phyloP scores from a whole-genome alignment of 2,797 vertebrate species.

The Serranus cabrilla region DNA sequence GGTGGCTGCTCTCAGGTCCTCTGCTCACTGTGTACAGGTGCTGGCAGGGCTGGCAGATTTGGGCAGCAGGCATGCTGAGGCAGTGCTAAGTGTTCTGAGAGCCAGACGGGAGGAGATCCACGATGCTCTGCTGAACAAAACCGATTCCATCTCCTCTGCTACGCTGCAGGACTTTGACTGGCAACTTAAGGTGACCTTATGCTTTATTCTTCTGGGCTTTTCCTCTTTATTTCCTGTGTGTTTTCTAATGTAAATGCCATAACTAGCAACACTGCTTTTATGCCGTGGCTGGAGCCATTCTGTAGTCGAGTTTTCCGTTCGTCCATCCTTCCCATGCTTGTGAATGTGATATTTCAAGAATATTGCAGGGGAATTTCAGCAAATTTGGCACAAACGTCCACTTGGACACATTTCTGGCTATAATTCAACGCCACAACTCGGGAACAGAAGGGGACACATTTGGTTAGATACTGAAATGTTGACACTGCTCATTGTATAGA shows the following conservation, averaged over 20 bases:
- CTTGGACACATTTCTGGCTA: too few species aligned
- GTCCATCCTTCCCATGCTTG: too few species aligned
- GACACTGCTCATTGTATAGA: too few species aligned
- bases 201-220: not conserved
- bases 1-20: not conserved
- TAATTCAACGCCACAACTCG: too few species aligned
- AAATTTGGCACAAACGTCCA: too few species aligned
- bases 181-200: slow-evolving; percentile 91
- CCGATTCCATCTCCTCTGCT: slow-evolving; percentile 89
- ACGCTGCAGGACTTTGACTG: slow-evolving; percentile 96
- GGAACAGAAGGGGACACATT: too few species aligned
- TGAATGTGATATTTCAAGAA: too few species aligned
- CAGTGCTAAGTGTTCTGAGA: slow-evolving; percentile 87
- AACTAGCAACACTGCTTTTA: too few species aligned
- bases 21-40: slow-evolving; percentile 78
- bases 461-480: too few species aligned
- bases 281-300: too few species aligned
- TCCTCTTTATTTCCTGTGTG: not conserved
- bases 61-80: slow-evolving; percentile 80
- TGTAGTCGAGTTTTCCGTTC: too few species aligned
- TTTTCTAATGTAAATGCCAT: not conserved
- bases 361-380: too few species aligned
- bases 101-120: slow-evolving; percentile 90
- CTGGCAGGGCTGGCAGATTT: slow-evolving; percentile 83
- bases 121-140: slow-evolving; percentile 87